Base-by-base conservation (phyloP, 2,113 vertebrate genomes). In the Edolisoma coerulescens region DNA sequence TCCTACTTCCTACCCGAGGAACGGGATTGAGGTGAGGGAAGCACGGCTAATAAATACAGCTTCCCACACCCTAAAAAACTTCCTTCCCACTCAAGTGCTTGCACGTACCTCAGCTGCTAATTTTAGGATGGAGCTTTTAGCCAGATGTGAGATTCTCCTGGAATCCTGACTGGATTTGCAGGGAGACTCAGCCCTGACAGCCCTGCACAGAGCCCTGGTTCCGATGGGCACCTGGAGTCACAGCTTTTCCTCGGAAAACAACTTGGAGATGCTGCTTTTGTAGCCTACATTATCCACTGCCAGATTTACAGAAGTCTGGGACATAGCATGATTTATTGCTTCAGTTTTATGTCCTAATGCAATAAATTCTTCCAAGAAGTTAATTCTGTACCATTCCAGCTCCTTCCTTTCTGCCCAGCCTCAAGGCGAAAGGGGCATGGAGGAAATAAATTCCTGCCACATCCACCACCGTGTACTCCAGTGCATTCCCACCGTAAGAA, bases 71-170 rank as follows among this genome's bases (percentile, higher is more conserved):
- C 87, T 89, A 21, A 60, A 95, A 88, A 77, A 42, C 71, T 69
- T 83, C 94, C 90, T 96, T 94, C 88, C 92, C 90, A 33, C 85
- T 68, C 92, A 54, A 16, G 79, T 13, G 9, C 26, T 74, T 57
- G 80, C 65, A 84, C 7, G 0, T 77, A 67, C 35, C 61, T 42
- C 87, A 90, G 87, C 76, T 59, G 16, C 75, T 90, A 35, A 93
- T 81, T 86, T 90, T 90, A 92, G 83, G 80, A 47, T 0, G 26
- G 71, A 92, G 84, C 76, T 61, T 77, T 69, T 15, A 49, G 67
- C 54, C 83, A 19, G 8, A 13, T 8, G 71, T 8, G 64, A 81
- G 73, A 12, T 33, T 13, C 59, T 91, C 35, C 4, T 1, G 39
- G n/a, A 75, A 63, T 76, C 23, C 37, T 3, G 13, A 32, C 37